These are phyloP conservation scores for Dorcus hopei DNA, from an alignment of 2,888 invertebrate genomes.

Conservation along the genomic window DNA sequence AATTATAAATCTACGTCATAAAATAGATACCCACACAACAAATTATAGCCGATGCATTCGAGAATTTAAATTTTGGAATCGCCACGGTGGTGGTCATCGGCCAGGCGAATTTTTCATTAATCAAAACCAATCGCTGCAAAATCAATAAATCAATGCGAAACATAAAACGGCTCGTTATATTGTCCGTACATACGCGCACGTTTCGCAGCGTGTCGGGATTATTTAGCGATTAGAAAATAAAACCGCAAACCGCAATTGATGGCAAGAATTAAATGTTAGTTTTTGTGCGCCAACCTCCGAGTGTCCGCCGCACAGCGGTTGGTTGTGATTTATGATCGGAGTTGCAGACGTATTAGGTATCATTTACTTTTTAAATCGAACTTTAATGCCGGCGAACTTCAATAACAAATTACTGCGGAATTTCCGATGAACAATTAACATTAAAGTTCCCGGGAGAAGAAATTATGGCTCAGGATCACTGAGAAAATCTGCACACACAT, in stretches of 20 bases:
- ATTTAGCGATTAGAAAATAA: constrained; percentile 1
- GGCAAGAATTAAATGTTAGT: constrained; percentile 1
- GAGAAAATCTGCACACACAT: too few relatives aligned
- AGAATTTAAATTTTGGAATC: constrained; percentile 9
- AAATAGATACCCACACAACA: too few relatives aligned
- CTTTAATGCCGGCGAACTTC: too few relatives aligned
- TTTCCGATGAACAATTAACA: too few relatives aligned
- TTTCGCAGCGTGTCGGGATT: not conserved
- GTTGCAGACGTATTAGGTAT: too few relatives aligned
- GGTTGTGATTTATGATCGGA: not conserved
- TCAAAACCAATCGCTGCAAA: constrained; percentile 31
- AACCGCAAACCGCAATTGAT: constrained; percentile 1
- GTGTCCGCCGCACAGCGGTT: not conserved
- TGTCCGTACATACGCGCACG: not conserved
- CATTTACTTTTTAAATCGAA: too few relatives aligned
- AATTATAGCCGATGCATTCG: not conserved
- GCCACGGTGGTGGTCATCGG: constrained; percentile 3
- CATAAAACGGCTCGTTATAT: constrained; percentile 30
- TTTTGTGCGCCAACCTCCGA: not conserved
- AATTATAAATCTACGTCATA: too few relatives aligned
- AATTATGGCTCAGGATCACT: too few relatives aligned
- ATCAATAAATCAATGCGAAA: constrained; percentile 32
- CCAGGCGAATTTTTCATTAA: constrained; percentile 28
- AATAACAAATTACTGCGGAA: too few relatives aligned
- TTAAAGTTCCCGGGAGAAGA: too few relatives aligned